These are phyloP conservation scores for Limnephilus marmoratus DNA, from an alignment of 2,888 invertebrate genomes.

Conservation along the genomic window DNA sequence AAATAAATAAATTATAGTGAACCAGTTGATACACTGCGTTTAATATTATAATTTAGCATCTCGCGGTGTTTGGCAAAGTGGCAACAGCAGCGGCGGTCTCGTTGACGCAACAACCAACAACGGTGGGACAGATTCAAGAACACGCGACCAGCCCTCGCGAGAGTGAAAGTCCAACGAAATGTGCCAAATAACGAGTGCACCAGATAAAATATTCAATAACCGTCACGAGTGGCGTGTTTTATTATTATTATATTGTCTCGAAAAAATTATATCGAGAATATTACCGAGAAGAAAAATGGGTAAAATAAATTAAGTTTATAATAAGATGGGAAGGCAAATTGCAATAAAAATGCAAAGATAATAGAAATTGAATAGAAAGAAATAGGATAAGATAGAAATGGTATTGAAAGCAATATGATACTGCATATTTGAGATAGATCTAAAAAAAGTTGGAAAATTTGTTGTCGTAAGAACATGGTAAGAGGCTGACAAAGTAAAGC, in stretches of 20 bases:
- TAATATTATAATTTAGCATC: conserved; percentile 1
- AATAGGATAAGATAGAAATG: too few species aligned
- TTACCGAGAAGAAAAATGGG: neutral
- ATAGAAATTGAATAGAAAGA: too few species aligned
- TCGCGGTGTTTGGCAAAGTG: conserved; percentile 20
- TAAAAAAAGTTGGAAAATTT: too few species aligned
- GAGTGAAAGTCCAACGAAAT: conserved; percentile 45
- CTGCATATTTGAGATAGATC: too few species aligned
- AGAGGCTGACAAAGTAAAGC: too few species aligned
- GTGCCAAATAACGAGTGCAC: conserved; percentile 17
- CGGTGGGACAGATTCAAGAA: conserved; percentile 30
- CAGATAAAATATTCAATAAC: neutral
- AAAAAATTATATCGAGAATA: neutral
- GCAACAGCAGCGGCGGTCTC: neutral
- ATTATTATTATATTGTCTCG: neutral
- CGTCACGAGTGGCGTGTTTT: neutral
- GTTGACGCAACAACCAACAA: neutral
- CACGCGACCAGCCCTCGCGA: conserved; percentile 13
- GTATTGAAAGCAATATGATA: too few species aligned
- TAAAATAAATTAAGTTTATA: too few species aligned
- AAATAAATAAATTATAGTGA: neutral
- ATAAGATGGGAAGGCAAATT: too few species aligned
- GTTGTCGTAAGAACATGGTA: too few species aligned
- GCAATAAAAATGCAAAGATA: too few species aligned
- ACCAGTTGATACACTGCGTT: neutral